Conservation (phyloP, 2,113 vertebrate genomes). For the Chaenogobius annularis region DNA sequence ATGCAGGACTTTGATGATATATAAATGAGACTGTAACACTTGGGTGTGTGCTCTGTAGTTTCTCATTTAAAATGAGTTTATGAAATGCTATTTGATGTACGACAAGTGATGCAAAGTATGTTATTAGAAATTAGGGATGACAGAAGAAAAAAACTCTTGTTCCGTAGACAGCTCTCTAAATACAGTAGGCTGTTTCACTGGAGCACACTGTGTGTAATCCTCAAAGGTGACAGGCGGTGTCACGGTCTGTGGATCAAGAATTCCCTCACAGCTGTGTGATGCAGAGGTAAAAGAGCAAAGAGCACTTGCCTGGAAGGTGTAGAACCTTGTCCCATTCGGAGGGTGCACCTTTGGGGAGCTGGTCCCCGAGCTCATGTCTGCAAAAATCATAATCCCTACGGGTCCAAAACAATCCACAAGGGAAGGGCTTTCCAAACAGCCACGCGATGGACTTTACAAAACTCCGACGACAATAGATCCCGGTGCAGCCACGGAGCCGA, state of each 20-base stretch:
- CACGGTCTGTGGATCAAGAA: not conserved
- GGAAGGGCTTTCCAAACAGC: constrained; percentile 52
- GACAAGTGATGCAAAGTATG: not conserved
- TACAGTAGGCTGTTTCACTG: not conserved
- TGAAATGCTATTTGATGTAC: not conserved
- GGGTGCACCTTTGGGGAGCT: constrained; percentile 95
- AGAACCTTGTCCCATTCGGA: constrained; percentile 96
- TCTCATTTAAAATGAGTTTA: not conserved
- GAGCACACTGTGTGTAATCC: not conserved
- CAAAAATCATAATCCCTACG: constrained; percentile 94
- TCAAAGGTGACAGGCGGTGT: not conserved
- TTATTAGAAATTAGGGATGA: not conserved
- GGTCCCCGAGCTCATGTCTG: constrained; percentile 93
- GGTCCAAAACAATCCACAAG: constrained; percentile 78
- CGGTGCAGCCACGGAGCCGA: constrained; percentile 74
- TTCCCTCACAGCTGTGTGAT: not conserved
- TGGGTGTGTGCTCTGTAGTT: not conserved
- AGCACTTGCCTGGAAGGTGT: constrained; percentile 94
- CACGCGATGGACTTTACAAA: not conserved
- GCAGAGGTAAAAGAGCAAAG: not conserved
- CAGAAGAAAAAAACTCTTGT: not conserved
- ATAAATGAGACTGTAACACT: constrained; percentile 29
- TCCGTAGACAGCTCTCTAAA: not conserved
- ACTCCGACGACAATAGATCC: constrained; percentile 26
- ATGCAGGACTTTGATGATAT: constrained; percentile 38